Conservation (phyloP, 1,140 invertebrate genomes). For the Pollicipes pollicipes region DNA sequence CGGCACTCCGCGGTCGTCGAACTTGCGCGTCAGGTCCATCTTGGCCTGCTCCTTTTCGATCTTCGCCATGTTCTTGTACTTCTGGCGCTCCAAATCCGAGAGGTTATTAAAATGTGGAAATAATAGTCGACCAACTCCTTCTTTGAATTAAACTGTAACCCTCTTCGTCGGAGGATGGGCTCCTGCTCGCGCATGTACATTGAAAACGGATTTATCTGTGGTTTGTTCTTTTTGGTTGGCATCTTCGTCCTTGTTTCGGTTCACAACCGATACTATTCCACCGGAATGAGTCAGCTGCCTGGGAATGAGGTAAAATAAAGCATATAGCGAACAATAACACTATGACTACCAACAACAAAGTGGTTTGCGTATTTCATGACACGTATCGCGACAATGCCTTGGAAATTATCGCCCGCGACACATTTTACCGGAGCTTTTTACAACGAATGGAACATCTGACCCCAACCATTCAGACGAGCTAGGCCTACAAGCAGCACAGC, state of each 20-base stretch:
- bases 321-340: no score
- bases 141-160: neutral
- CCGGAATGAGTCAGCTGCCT: no score
- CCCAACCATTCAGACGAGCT: no score
- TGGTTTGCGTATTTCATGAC: no score
- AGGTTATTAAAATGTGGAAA: neutral
- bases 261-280: no score
- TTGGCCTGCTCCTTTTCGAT: neutral
- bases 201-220: neutral
- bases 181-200: slow-evolving; percentile 4
- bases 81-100: neutral
- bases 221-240: neutral
- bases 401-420: no score
- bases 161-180: neutral
- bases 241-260: neutral
- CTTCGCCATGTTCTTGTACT: slow-evolving; percentile 4
- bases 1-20: slow-evolving; percentile 4
- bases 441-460: no score
- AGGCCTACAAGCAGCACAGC: no score
- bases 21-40: slow-evolving; percentile 2
- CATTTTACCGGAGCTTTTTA: no score
- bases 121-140: neutral
- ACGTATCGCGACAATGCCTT: no score
- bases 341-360: no score
- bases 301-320: no score